Base-by-base conservation (phyloP, 2,113 vertebrate genomes). In the Urocolius indicus region DNA sequence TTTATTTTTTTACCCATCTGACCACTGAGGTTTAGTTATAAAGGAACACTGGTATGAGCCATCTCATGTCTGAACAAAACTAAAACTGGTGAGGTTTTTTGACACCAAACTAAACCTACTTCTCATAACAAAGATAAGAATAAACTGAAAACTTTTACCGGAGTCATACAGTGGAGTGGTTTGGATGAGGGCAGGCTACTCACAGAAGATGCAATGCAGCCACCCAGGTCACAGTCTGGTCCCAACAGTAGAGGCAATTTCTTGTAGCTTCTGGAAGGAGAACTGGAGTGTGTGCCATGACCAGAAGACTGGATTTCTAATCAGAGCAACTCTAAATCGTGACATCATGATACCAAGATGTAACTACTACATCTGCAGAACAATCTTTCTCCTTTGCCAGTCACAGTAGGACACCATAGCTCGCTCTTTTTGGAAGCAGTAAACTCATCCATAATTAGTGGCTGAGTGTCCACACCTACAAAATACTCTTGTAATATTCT, bases 41-140 rank as follows among this genome's bases (percentile, higher is more conserved):
- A 90, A 87, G 10, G 19, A 78, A 21, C 30, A 45, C 23, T 84
- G 27, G 10, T 85, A 29, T 41, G 29, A 73, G 18, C 36, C 22
- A 62, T 51, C 14, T 29, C 21, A 30, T 45, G 46, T 46, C 41
- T 51, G 55, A 88, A 77, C 10, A 85, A 94, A 95, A n/a, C n/a
- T 41, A 77, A 89, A 94, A 87, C 43, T 58, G 27, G 7, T 76
- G 74, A 89, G 54, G 66, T 80, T 95, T 93, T 80, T 49, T 51
- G 36, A 57, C 45, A 43, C 49, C 46, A 91, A 58, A 84, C 9
- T 80, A 41, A 87, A 43, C 18, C 59, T 80, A 26, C 43, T 22
- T 84, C 54, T 91, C 78, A 46, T 27, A 85, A 52, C 21, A 80
- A 49, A 73, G 69, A 91, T 49, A 51, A 83, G 49, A 96, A 89